Evolutionary conservation across 2,113 vertebrate genomes (phyloP).

Genomic region (Aspiorhynchus laticeps): DNA sequence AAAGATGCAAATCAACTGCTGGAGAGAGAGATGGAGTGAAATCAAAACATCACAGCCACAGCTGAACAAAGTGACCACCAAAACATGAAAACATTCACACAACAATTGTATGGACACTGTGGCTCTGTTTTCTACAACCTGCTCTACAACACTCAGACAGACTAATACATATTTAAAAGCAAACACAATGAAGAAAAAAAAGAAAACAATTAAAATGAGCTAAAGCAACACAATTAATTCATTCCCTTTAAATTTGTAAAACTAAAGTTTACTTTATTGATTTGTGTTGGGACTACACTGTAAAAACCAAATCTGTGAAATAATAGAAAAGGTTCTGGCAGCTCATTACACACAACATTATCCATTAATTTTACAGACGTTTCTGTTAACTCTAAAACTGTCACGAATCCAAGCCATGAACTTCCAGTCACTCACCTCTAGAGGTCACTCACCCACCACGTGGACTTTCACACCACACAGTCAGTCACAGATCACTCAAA

Average conservation of each 20-base stretch:
- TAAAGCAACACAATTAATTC: background rate
- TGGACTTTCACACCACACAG: no score
- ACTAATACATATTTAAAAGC: background rate
- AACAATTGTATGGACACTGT: background rate
- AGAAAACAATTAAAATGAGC: background rate
- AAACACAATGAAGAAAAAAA: background rate
- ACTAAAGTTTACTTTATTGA: background rate
- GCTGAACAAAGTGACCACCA: conserved; percentile 67
- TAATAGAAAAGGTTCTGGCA: no score
- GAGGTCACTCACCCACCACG: no score
- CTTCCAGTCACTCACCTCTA: no score
- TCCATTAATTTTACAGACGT: no score
- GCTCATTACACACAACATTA: no score
- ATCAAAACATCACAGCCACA: conserved; percentile 63
- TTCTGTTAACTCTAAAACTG: no score
- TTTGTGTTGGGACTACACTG: background rate
- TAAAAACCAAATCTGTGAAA: no score
- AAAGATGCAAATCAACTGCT: conserved; percentile 71
- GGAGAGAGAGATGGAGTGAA: conserved; percentile 63
- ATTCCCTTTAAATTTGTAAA: background rate
- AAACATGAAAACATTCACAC: conserved; percentile 17
- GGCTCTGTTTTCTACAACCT: background rate
- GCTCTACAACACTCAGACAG: background rate
- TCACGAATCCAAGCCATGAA: no score
- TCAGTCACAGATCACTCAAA: no score